phyloP scores from a whole-genome alignment of 2,888 invertebrate species.

The Lithosia quadra region DNA sequence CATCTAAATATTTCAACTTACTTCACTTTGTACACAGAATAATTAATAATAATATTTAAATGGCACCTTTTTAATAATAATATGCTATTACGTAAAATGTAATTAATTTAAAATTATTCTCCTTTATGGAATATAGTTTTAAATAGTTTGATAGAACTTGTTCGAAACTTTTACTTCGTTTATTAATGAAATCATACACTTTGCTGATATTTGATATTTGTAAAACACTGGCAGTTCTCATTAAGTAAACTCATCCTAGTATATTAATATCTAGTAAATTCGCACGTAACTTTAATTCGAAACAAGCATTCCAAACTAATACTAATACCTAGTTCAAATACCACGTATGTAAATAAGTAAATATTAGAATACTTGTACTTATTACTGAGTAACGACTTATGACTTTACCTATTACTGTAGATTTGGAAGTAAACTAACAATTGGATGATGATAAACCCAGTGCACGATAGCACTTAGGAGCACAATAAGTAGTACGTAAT shows the following conservation, averaged over 20 bases:
- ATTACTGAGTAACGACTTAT: constrained; percentile 42
- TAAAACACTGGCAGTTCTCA: neutral
- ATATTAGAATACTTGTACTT: constrained; percentile 51
- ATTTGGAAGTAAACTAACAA: constrained; percentile 17
- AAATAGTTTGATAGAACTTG: neutral
- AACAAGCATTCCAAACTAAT: constrained; percentile 44
- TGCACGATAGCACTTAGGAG: constrained; percentile 54
- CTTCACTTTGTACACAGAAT: constrained; percentile 1
- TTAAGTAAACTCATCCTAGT: constrained; percentile 1
- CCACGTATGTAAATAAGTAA: constrained; percentile 47
- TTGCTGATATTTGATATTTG: neutral
- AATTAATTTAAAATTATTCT: neutral
- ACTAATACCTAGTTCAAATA: constrained; percentile 37
- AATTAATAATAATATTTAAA: neutral
- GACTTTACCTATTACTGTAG: constrained; percentile 31
- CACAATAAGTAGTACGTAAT: constrained; percentile 46
- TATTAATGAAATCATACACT: neutral
- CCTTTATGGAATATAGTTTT: neutral
- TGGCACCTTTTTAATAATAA: constrained; percentile 1
- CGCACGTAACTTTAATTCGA: constrained; percentile 22
- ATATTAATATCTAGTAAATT: constrained; percentile 1
- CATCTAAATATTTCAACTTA: neutral
- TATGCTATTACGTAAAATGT: neutral
- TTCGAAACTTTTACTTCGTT: neutral
- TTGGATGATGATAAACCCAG: constrained; percentile 19